Conservation (phyloP, 2,113 vertebrate genomes). For the Anarhynchus alexandrinus region DNA sequence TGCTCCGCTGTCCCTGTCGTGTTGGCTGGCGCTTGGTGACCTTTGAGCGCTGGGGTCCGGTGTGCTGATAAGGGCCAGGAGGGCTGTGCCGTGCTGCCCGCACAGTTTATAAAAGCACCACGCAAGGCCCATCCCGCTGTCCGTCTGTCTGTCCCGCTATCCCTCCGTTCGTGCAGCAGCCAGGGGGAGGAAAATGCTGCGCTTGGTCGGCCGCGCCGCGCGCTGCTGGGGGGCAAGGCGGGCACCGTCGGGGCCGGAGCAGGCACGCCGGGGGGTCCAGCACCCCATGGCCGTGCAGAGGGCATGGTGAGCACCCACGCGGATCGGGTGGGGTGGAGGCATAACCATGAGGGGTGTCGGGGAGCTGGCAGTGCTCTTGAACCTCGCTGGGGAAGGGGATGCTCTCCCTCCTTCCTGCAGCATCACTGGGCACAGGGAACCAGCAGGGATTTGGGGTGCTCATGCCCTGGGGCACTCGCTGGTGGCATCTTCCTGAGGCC, state of each 20-base stretch:
- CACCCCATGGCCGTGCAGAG: not conserved
- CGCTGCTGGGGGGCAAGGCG: not conserved
- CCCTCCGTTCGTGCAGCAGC: not conserved
- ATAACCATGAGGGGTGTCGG: fast-evolving
- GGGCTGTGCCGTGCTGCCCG: not conserved
- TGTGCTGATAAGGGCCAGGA: slow-evolving; percentile 38
- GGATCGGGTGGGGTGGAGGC: not conserved
- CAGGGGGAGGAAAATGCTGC: slow-evolving; percentile 47
- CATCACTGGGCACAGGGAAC: not conserved
- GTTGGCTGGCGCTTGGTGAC: slow-evolving; percentile 6
- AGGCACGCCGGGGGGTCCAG: not conserved
- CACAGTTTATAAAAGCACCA: slow-evolving; percentile 58
- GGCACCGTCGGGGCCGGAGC: not conserved
- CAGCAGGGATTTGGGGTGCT: not conserved
- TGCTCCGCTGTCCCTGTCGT: not conserved
- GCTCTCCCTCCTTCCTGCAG: not conserved
- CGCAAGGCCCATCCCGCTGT: not conserved
- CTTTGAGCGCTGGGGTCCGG: slow-evolving; percentile 57
- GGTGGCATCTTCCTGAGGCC: not conserved
- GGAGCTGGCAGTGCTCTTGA: not conserved
- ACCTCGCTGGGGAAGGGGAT: not conserved
- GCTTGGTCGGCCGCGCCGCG: slow-evolving; percentile 6
- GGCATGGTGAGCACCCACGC: slow-evolving; percentile 26
- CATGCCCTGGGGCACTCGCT: fast-evolving
- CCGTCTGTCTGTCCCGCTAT: not conserved